phyloP scores from a whole-genome alignment of 2,797 vertebrate species.

The Australoheros facetus region DNA sequence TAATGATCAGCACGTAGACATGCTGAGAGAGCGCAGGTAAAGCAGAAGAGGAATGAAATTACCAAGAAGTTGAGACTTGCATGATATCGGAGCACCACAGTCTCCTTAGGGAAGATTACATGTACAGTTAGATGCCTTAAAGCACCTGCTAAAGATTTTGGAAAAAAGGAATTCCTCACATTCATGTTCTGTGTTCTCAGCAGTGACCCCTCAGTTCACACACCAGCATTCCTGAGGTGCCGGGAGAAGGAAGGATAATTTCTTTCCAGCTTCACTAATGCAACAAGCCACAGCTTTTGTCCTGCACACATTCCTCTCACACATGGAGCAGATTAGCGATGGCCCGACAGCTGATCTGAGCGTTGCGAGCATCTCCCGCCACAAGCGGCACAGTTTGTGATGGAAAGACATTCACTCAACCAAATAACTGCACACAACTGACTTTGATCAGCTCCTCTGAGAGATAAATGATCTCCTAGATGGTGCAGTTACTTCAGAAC shows the following conservation, averaged over 20 bases:
- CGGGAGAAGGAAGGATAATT: constrained; percentile 47
- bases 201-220: constrained; percentile 61
- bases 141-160: constrained; percentile 71
- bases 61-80: constrained; percentile 33
- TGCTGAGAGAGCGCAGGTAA: constrained; percentile 8
- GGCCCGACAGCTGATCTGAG: constrained; percentile 56
- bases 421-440: neutral
- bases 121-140: constrained; percentile 49
- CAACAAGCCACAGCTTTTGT: constrained; percentile 42
- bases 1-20: constrained; percentile 21
- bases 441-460: constrained; percentile 26
- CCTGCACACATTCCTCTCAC: constrained; percentile 54
- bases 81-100: constrained; percentile 33
- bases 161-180: constrained; percentile 57
- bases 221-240: constrained; percentile 66
- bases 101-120: constrained; percentile 51
- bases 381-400: constrained; percentile 16
- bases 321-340: constrained; percentile 58
- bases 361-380: neutral
- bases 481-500: neutral
- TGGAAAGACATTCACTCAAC: constrained; percentile 29
- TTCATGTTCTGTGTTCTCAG: constrained; percentile 46
- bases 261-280: constrained; percentile 56
- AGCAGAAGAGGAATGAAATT: neutral
- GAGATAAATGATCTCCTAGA: neutral